These are phyloP conservation scores for Asbolus verrucosus DNA, from an alignment of 1,140 invertebrate genomes.

Conservation along the genomic window DNA sequence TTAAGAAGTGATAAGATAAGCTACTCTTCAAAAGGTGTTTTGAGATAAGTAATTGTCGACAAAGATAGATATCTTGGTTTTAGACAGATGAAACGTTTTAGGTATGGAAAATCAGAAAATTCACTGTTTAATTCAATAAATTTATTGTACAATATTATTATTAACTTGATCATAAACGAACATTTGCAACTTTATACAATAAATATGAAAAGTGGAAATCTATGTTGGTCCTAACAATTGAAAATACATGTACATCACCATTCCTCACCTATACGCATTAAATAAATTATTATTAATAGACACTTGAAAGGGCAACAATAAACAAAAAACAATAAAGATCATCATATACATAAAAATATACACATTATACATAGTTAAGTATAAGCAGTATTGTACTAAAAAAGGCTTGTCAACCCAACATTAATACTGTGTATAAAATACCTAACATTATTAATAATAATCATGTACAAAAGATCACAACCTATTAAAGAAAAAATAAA, in stretches of 20 bases:
- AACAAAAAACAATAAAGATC: constrained; percentile 47
- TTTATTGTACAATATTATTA: constrained; percentile 45
- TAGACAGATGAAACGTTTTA: too few species aligned
- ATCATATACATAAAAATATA: constrained; percentile 56
- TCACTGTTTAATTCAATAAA: constrained; percentile 12
- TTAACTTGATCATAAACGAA: constrained; percentile 34
- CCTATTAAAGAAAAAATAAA: constrained; percentile 50
- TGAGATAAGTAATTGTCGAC: too few species aligned
- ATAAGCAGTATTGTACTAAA: constrained; percentile 50
- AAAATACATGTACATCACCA: constrained; percentile 54
- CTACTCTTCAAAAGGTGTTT: too few species aligned
- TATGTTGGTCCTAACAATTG: constrained; percentile 61
- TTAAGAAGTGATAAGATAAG: too few species aligned
- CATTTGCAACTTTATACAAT: constrained; percentile 58
- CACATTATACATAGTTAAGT: constrained; percentile 46
- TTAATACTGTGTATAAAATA: constrained; percentile 57
- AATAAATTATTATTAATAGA: constrained; percentile 55
- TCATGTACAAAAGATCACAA: constrained; percentile 51
- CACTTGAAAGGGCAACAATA: constrained; percentile 52
- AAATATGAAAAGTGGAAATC: constrained; percentile 62
- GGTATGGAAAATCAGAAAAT: too few species aligned
- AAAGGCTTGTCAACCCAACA: constrained; percentile 41
- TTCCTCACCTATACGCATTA: constrained; percentile 41
- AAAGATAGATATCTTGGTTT: too few species aligned
- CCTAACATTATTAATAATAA: constrained; percentile 38